These are phyloP conservation scores for Isotomurus palustris DNA, from an alignment of 2,888 invertebrate species.

Conservation along the genomic window DNA sequence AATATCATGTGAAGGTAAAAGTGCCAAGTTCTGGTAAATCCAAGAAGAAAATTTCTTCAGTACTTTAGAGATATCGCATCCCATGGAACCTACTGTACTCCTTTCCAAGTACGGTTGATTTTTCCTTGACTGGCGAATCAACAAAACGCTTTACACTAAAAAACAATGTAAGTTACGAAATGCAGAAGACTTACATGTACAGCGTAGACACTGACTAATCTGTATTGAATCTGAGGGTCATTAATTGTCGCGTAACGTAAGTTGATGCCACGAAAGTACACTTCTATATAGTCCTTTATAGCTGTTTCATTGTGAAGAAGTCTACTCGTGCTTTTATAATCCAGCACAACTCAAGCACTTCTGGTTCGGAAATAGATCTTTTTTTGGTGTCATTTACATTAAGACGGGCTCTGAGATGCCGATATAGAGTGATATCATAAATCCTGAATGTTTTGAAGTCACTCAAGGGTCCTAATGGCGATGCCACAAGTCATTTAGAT, in stretches of 20 bases:
- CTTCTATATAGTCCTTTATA: conserved; percentile 29
- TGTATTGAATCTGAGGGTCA: conserved; percentile 27
- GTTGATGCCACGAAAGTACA: conserved; percentile 39
- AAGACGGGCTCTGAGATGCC: too few species aligned
- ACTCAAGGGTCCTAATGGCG: too few species aligned
- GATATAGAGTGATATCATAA: too few species aligned
- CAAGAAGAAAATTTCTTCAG: conserved; percentile 26
- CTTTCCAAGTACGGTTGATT: conserved; percentile 35
- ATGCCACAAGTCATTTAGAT: too few species aligned
- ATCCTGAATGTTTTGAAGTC: too few species aligned
- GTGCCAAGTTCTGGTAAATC: conserved; percentile 21
- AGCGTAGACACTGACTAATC: conserved; percentile 30
- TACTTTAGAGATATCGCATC: conserved; percentile 25
- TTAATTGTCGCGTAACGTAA: conserved; percentile 33
- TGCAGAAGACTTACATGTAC: too few species aligned
- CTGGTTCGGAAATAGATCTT: too few species aligned
- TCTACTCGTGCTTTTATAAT: conserved; percentile 20
- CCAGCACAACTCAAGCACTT: conserved; percentile 34
- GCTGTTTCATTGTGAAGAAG: conserved; percentile 14
- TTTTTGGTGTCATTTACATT: too few species aligned
- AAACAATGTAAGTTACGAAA: too few species aligned
- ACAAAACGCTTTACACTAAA: conserved; percentile 11
- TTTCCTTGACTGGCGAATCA: too few species aligned
- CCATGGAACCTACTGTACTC: conserved; percentile 15
- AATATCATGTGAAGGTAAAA: conserved; percentile 25